Percentiles rank a stretch among this genome's conserved stretches.
These are phyloP conservation scores for Leucophenga varia DNA, from an alignment of 1,140 invertebrate species.

Conservation along the genomic window DNA sequence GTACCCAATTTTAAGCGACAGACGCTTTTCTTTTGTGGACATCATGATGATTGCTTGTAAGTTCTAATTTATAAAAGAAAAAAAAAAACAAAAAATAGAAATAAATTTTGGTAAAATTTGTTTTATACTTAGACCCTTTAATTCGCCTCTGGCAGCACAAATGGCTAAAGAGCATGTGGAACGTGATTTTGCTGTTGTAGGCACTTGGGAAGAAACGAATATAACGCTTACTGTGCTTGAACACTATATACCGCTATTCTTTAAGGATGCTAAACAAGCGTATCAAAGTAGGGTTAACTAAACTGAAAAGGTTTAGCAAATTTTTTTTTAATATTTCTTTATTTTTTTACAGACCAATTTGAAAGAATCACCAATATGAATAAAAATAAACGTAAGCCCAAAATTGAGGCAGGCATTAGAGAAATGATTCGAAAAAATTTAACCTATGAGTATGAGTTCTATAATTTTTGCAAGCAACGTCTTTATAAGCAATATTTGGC, in stretches of 20 bases:
- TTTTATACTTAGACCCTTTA: constrained; percentile 67
- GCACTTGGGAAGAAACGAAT: constrained; percentile 82
- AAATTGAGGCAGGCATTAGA: constrained; percentile 75
- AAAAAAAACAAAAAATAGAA: too few species aligned
- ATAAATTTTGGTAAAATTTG: not conserved
- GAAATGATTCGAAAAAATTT: constrained; percentile 79
- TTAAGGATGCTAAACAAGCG: constrained; percentile 63
- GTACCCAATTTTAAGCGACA: constrained; percentile 78
- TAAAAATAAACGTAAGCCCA: constrained; percentile 23
- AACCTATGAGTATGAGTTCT: constrained; percentile 84
- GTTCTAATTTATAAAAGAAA: too few species aligned
- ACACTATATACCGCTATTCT: constrained; percentile 78
- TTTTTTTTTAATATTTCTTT: not conserved
- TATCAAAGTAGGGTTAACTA: constrained; percentile 12
- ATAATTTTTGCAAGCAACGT: constrained; percentile 81
- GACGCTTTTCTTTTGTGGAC: constrained; percentile 82
- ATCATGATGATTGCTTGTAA: constrained; percentile 76
- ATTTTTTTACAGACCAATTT: constrained; percentile 9
- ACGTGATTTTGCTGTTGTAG: constrained; percentile 79
- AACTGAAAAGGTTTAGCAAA: not conserved
- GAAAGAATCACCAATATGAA: constrained; percentile 17
- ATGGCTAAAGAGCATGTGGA: constrained; percentile 78
- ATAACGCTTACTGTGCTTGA: constrained; percentile 76
- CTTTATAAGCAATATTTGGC: constrained; percentile 75
- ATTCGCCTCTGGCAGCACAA: constrained; percentile 73